A percentile compares a stretch with the other conserved stretches of the same genome.
Evolutionary conservation across 2,888 invertebrate genomes (phyloP).

Genomic region (Melinopterus prodromus): DNA sequence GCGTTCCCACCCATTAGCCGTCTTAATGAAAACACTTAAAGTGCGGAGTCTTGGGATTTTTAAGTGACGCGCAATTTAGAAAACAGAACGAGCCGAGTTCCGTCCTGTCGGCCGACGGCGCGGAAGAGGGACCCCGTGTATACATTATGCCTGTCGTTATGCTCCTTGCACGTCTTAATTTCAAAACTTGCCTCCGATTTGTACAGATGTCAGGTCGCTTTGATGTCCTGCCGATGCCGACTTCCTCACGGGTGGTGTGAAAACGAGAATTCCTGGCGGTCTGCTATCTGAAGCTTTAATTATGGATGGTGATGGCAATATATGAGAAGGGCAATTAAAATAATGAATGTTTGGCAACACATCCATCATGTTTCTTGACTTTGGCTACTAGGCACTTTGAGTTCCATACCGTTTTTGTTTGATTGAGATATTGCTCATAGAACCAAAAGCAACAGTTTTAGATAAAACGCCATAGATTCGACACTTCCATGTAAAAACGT

Average conservation of each 20-base stretch:
- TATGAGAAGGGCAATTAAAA: not conserved
- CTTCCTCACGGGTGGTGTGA: not conserved
- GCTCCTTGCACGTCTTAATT: not conserved
- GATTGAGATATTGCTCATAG: too few species aligned
- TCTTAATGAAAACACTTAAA: not conserved
- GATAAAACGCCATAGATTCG: too few species aligned
- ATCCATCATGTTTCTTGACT: not conserved
- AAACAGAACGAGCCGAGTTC: conserved; percentile 4
- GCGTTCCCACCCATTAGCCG: not conserved
- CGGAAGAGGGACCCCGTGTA: not conserved
- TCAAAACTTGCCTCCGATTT: not conserved
- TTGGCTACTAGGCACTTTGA: not conserved
- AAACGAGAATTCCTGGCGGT: not conserved
- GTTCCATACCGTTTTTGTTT: too few species aligned
- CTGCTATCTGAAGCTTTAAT: not conserved
- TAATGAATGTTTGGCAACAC: not conserved
- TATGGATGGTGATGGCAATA: not conserved
- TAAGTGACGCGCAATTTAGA: conserved; percentile 4
- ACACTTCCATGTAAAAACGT: too few species aligned
- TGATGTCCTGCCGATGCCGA: not conserved
- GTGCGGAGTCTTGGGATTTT: conserved; percentile 4
- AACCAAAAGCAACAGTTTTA: too few species aligned
- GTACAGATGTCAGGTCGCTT: not conserved
- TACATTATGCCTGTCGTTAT: not conserved
- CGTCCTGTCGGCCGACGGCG: not conserved